These are phyloP conservation scores for Euschistus heros DNA, from an alignment of 1,140 invertebrate species.

Conservation along the genomic window DNA sequence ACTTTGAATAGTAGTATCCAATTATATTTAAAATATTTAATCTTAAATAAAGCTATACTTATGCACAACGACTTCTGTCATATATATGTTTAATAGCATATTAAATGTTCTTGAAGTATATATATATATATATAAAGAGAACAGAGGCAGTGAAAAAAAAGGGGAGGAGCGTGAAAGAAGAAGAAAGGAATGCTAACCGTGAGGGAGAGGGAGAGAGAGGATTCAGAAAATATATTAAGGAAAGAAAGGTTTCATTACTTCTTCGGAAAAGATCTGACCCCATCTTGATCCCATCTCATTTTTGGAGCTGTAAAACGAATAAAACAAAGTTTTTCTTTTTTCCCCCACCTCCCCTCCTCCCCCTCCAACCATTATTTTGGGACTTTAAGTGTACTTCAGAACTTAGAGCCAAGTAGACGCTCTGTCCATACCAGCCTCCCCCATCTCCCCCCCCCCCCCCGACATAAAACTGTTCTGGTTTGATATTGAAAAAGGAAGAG, in stretches of 20 bases:
- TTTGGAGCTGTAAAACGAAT: slow-evolving; percentile 5
- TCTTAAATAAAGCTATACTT: too few relatives aligned
- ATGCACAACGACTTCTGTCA: too few relatives aligned
- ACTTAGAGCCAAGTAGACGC: background rate
- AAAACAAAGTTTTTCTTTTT: slow-evolving; percentile 8
- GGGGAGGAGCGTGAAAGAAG: too few relatives aligned
- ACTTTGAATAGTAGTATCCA: too few relatives aligned
- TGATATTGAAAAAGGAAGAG: too few relatives aligned
- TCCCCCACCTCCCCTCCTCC: background rate
- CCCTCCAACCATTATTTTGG: background rate
- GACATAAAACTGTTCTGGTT: background rate
- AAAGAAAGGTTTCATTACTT: slow-evolving; percentile 6
- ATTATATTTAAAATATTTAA: too few relatives aligned
- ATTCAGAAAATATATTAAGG: background rate
- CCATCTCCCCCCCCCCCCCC: background rate
- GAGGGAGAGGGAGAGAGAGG: background rate
- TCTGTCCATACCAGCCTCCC: background rate
- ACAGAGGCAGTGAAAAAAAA: too few relatives aligned
- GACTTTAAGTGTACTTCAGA: background rate
- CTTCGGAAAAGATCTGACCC: background rate
- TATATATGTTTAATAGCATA: too few relatives aligned
- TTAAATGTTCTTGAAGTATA: too few relatives aligned
- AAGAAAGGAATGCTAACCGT: too few relatives aligned
- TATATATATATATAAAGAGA: too few relatives aligned
- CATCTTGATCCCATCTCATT: background rate